Percentiles rank a stretch among this genome's conserved stretches.
phyloP scores from a whole-genome alignment of 2,888 invertebrate species.

The Spicauda simplicius region DNA sequence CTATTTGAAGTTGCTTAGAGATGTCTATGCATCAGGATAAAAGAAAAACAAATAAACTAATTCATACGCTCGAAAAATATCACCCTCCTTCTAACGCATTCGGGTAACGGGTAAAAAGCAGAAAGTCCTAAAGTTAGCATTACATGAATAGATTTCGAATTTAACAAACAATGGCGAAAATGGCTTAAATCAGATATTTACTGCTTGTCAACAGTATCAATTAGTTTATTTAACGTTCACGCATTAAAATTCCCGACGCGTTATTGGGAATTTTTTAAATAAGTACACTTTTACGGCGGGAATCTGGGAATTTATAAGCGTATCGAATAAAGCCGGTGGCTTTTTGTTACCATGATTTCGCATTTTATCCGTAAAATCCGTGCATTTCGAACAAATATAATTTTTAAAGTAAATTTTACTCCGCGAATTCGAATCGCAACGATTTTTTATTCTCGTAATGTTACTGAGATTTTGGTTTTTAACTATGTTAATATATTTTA shows the following conservation, averaged over 20 bases:
- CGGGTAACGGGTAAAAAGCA: too few relatives aligned
- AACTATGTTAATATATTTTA: not conserved
- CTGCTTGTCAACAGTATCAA: too few relatives aligned
- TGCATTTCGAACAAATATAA: not conserved
- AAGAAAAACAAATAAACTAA: too few relatives aligned
- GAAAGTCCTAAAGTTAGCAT: too few relatives aligned
- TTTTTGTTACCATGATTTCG: not conserved
- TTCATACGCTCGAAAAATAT: too few relatives aligned
- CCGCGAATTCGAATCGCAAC: conserved; percentile 5
- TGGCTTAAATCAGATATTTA: too few relatives aligned
- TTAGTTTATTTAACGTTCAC: too few relatives aligned
- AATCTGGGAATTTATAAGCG: conserved; percentile 6
- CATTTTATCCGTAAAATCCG: conserved; percentile 24
- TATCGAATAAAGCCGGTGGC: conserved; percentile 16
- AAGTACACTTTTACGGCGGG: conserved; percentile 2
- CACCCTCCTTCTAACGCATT: too few relatives aligned
- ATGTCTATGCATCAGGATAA: too few relatives aligned
- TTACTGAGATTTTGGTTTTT: not conserved
- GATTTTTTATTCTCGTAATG: not conserved
- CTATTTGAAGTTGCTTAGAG: too few relatives aligned
- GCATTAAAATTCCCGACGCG: not conserved
- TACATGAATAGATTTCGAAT: too few relatives aligned
- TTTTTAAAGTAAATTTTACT: conserved; percentile 33
- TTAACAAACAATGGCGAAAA: too few relatives aligned
- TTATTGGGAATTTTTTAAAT: conserved; percentile 1